Conservation (phyloP, 2,888 invertebrate species). For the Unio pictorum region DNA sequence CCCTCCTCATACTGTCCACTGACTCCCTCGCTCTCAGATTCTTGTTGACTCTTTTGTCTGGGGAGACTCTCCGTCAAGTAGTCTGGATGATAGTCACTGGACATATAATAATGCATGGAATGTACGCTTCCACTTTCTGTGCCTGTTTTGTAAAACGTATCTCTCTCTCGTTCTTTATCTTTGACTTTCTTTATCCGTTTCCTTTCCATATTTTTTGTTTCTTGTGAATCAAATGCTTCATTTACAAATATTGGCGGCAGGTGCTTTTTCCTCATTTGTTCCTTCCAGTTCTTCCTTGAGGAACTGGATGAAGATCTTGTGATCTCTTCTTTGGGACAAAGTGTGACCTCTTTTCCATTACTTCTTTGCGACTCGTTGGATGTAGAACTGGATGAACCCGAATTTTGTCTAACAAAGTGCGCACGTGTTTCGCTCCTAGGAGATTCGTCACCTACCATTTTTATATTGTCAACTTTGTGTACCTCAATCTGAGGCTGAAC, state of each 20-base stretch:
- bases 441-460: no score
- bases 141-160: constrained; percentile 3
- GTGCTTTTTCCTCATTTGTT: constrained; percentile 57
- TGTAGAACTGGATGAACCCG: no score
- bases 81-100: constrained; percentile 55
- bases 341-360: constrained; percentile 9
- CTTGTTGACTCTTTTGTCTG: constrained; percentile 19
- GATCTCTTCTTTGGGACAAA: constrained; percentile 21
- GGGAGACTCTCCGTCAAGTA: constrained; percentile 46
- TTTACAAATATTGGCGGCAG: constrained; percentile 57
- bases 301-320: constrained; percentile 33
- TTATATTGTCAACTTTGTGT: no score
- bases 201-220: constrained; percentile 8
- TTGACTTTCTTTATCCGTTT: constrained; percentile 2
- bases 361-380: not conserved
- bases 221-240: constrained; percentile 45
- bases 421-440: no score
- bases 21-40: constrained; percentile 38
- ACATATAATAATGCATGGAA: constrained; percentile 48
- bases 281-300: constrained; percentile 53
- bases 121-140: constrained; percentile 14
- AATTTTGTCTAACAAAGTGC: no score
- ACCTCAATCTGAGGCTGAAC: no score
- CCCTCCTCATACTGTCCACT: constrained; percentile 39
- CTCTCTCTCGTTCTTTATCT: constrained; percentile 3